These are phyloP conservation scores for Tachycineta bicolor DNA, from an alignment of 2,113 vertebrate species.

Conservation along the genomic window DNA sequence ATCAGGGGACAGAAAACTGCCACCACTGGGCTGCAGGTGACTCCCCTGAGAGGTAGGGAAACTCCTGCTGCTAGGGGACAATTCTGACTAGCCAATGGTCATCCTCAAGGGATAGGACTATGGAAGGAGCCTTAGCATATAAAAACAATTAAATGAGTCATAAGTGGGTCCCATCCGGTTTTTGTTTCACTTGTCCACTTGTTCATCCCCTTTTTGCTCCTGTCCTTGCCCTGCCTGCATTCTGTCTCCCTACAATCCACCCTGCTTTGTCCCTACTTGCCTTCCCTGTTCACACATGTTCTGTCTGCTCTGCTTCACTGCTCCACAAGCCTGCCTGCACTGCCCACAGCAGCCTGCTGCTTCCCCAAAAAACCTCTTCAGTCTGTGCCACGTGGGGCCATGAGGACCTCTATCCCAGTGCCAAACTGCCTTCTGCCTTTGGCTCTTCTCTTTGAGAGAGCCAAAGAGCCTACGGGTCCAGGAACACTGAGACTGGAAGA, in stretches of 20 bases:
- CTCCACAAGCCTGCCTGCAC: not conserved
- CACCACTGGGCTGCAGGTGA: not conserved
- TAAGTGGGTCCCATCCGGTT: accelerated
- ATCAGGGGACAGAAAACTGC: not conserved
- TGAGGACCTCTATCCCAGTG: not conserved
- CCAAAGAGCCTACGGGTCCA: not conserved
- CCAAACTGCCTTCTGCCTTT: not conserved
- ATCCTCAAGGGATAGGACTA: not conserved
- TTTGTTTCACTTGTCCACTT: not conserved
- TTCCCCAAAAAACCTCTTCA: not conserved
- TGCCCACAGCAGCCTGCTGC: not conserved
- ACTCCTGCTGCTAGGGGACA: not conserved
- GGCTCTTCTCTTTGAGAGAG: not conserved
- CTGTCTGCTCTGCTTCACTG: too few species aligned
- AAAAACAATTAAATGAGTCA: not conserved
- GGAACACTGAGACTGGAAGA: not conserved
- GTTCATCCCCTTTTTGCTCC: not conserved
- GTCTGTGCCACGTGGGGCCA: accelerated
- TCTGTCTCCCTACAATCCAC: accelerated
- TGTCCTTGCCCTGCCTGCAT: not conserved
- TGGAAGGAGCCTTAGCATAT: not conserved
- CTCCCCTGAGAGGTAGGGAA: too few species aligned
- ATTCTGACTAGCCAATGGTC: not conserved
- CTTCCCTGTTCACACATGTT: not conserved
- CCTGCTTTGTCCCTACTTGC: accelerated